Percentiles rank a stretch among this genome's conserved stretches.
Evolutionary conservation across 1,140 invertebrate species (phyloP).

Genomic region (Stegodyphus mimosarum): DNA sequence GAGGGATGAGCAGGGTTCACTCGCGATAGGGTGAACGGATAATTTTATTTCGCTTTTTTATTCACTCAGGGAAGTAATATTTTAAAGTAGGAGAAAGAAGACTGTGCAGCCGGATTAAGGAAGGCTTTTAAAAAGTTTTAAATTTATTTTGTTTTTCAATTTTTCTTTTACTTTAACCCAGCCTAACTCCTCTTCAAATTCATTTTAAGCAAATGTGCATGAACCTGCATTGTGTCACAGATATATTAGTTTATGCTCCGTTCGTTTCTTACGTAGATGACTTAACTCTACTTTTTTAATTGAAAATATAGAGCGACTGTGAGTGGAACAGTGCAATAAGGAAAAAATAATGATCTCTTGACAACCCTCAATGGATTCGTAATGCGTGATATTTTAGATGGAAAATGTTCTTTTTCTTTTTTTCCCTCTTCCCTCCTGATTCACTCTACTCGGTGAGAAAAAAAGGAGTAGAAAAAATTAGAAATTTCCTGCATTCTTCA

Average conservation of each 20-base stretch:
- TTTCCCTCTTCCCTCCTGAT: no score
- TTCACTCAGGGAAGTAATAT: slow-evolving; percentile 50
- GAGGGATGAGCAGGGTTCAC: neutral
- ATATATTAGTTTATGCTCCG: slow-evolving; percentile 12
- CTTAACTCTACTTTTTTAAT: neutral
- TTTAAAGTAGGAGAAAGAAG: slow-evolving; percentile 44
- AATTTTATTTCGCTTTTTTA: slow-evolving; percentile 50
- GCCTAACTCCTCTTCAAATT: neutral
- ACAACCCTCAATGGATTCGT: no score
- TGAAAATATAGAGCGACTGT: no score
- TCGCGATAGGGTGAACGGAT: neutral
- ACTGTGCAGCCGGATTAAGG: slow-evolving; percentile 27
- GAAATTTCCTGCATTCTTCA: no score
- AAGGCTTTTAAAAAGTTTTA: slow-evolving; percentile 27
- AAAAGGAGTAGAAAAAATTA: no score
- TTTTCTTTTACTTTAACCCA: neutral
- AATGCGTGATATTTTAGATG: no score
- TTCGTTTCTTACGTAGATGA: slow-evolving; percentile 23
- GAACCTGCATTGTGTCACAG: slow-evolving; percentile 11
- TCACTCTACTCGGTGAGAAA: no score
- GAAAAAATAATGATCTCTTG: no score
- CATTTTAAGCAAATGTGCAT: neutral
- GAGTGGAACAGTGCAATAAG: no score
- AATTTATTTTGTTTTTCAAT: neutral
- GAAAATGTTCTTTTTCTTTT: no score